Percentiles rank a stretch among this genome's conserved stretches.
Evolutionary conservation across 2,113 vertebrate species (phyloP).

Genomic region (Petaurus breviceps): DNA sequence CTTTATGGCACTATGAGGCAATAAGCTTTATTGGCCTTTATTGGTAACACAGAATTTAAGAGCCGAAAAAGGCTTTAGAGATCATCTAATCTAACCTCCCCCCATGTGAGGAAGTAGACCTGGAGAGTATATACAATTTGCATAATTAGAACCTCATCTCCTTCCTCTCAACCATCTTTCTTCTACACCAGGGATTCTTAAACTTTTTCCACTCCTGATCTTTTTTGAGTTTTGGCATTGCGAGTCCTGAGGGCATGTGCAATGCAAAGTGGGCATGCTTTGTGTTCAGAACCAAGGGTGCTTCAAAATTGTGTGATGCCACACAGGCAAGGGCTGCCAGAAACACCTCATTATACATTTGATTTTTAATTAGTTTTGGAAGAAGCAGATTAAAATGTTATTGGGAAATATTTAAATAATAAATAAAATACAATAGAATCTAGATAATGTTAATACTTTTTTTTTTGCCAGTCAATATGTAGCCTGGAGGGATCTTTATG

Average conservation of each 20-base stretch:
- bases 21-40: not conserved
- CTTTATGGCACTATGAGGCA: not conserved
- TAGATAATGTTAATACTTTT: too few species aligned
- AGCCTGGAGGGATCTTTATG: not conserved
- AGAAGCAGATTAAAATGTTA: not conserved
- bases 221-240: too few species aligned
- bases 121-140: not conserved
- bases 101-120: not conserved
- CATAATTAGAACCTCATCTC: not conserved
- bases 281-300: too few species aligned
- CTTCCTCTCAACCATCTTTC: not conserved
- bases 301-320: too few species aligned
- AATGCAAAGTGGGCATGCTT: too few species aligned
- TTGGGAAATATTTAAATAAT: not conserved
- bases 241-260: too few species aligned
- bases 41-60: not conserved
- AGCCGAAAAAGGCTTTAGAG: not conserved
- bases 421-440: not conserved
- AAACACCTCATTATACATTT: too few species aligned
- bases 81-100: not conserved
- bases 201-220: too few species aligned
- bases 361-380: not conserved
- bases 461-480: not conserved
- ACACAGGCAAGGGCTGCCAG: too few species aligned
- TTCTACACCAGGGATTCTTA: not conserved